phyloP scores from a whole-genome alignment of 2,113 vertebrate species.

The Hippocampus guttulatus region DNA sequence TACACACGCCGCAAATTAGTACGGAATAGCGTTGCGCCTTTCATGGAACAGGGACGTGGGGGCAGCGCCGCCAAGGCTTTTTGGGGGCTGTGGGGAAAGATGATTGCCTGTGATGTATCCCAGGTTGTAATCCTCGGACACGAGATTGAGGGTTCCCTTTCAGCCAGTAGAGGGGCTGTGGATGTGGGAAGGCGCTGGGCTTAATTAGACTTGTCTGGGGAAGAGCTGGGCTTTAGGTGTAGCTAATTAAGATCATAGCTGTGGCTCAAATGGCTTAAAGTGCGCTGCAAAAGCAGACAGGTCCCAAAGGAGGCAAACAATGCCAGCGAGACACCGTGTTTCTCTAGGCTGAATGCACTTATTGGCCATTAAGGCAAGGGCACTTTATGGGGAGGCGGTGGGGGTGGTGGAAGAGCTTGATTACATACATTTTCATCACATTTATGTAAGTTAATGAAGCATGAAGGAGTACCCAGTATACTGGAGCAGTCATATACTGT shows the following conservation, averaged over 20 bases:
- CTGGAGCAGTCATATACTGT: neutral
- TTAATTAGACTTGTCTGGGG: constrained; percentile 75
- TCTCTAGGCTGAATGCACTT: constrained; percentile 43
- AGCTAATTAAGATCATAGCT: constrained; percentile 79
- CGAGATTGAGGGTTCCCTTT: constrained; percentile 65
- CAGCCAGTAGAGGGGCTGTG: constrained; percentile 62
- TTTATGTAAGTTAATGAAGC: constrained; percentile 27
- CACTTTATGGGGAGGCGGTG: constrained; percentile 8
- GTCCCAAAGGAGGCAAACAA: constrained; percentile 61
- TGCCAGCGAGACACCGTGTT: constrained; percentile 45
- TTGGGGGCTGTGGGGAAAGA: constrained; percentile 48
- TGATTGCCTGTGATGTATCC: constrained; percentile 76
- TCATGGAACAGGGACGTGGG: constrained; percentile 50
- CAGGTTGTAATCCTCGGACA: constrained; percentile 76
- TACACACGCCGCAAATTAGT: constrained; percentile 73
- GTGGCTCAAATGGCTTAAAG: constrained; percentile 74
- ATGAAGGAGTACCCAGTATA: constrained; percentile 4
- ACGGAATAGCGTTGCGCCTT: constrained; percentile 60
- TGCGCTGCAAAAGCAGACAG: constrained; percentile 60
- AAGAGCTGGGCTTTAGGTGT: constrained; percentile 73
- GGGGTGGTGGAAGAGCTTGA: neutral
- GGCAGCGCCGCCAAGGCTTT: constrained; percentile 28
- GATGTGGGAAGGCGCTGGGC: constrained; percentile 65
- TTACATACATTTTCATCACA: constrained; percentile 22
- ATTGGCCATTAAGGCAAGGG: constrained; percentile 26